Evolutionary conservation across 2,797 vertebrate species (phyloP).

Genomic region (Mus spretus): DNA sequence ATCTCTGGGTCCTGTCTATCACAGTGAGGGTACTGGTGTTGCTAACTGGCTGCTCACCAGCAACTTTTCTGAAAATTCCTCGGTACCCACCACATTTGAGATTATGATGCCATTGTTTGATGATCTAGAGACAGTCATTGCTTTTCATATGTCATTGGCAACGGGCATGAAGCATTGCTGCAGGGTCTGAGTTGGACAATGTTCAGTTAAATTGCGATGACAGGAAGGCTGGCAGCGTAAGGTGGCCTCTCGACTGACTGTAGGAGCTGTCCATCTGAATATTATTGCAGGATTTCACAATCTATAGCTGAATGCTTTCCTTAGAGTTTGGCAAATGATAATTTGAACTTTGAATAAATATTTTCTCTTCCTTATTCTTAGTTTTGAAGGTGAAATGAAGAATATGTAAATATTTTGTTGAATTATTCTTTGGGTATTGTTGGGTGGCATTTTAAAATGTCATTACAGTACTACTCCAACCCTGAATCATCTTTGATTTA

Average conservation of each 20-base stretch:
- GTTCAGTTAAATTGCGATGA: neutral
- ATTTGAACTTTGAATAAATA: conserved; percentile 57
- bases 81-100: conserved; percentile 18
- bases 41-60: neutral
- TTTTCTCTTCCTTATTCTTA: conserved; percentile 8
- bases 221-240: conserved; percentile 31
- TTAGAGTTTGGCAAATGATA: conserved; percentile 12
- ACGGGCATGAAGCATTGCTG: neutral
- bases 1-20: neutral
- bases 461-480: conserved; percentile 1
- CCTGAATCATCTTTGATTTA: conserved; percentile 54
- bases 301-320: conserved; percentile 56
- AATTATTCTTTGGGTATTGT: neutral
- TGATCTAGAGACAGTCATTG: conserved; percentile 21
- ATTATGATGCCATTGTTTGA: neutral
- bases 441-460: conserved; percentile 57
- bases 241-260: conserved; percentile 3
- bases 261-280: conserved; percentile 12
- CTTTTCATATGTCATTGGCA: conserved; percentile 24
- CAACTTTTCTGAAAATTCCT: neutral
- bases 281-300: conserved; percentile 39
- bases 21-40: neutral
- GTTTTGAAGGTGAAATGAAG: conserved; percentile 47
- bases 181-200: conserved; percentile 44
- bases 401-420: conserved; percentile 11